Evolutionary conservation across 2,113 vertebrate species (phyloP).

Genomic region (Plecturocebus donacophilus): DNA sequence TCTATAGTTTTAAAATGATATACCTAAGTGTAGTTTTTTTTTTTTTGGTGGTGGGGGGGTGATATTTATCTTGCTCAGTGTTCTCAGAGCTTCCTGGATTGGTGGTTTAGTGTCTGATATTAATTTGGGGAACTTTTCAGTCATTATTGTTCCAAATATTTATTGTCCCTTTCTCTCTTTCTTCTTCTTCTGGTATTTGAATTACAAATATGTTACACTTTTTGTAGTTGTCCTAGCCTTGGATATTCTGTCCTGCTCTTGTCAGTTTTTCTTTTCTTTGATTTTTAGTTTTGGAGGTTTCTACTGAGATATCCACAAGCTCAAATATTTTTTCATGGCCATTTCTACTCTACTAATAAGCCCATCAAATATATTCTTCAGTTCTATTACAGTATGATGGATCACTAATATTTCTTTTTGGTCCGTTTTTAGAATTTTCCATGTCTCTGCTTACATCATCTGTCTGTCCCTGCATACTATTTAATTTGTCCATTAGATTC

Average conservation of each 20-base stretch:
- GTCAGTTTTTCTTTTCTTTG: neutral
- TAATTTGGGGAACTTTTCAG: neutral
- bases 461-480: neutral
- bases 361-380: neutral
- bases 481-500: neutral
- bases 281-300: neutral
- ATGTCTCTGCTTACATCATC: neutral
- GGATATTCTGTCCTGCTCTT: neutral
- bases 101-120: neutral
- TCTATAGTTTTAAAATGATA: neutral
- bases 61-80: neutral
- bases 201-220: neutral
- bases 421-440: neutral
- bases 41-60: fast-evolving
- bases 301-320: neutral
- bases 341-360: neutral
- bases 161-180: neutral
- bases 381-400: neutral
- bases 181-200: neutral
- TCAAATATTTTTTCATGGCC: neutral
- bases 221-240: neutral
- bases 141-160: neutral
- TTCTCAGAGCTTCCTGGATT: neutral
- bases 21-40: neutral
- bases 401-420: neutral